Conservation (phyloP, 64 coral and sea anemone species). For the Trachythela sp. region DNA sequence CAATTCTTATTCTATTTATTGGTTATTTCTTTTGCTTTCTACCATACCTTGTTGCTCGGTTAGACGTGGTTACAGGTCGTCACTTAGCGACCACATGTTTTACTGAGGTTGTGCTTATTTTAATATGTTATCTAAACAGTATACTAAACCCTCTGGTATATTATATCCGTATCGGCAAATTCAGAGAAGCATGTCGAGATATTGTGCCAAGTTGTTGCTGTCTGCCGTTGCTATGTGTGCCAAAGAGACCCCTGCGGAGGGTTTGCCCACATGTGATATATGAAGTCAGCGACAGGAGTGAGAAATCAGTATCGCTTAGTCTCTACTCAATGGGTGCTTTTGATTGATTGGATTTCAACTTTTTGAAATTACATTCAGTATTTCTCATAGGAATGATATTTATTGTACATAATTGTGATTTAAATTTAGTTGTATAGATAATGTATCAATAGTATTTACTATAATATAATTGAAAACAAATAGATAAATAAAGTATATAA, state of each 20-base stretch:
- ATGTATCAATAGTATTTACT: neutral
- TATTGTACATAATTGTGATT: neutral
- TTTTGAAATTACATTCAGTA: neutral
- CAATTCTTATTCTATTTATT: conserved; percentile 86
- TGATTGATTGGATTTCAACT: neutral
- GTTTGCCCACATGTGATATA: conserved; percentile 83
- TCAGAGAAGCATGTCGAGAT: conserved; percentile 86
- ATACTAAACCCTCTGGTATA: conserved; percentile 90
- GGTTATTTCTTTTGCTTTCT: conserved; percentile 65
- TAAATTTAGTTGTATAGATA: neutral
- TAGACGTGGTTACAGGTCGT: conserved; percentile 53
- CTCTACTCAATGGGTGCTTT: neutral
- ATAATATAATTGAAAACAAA: neutral
- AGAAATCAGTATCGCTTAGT: conserved; percentile 41
- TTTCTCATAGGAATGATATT: neutral
- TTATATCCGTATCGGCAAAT: conserved; percentile 84
- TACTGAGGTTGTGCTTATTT: conserved; percentile 49
- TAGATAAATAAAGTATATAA: neutral
- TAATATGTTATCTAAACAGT: conserved; percentile 80
- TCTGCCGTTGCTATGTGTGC: conserved; percentile 68
- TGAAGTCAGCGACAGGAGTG: conserved; percentile 78
- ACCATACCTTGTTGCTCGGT: conserved; percentile 55
- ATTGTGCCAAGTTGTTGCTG: conserved; percentile 88
- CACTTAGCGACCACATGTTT: conserved; percentile 27
- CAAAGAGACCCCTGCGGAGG: conserved; percentile 72